Evolutionary conservation across 2,797 vertebrate genomes (phyloP), one percentile per base, ranked within the genome.

Genomic region (Vespertilio murinus): DNA sequence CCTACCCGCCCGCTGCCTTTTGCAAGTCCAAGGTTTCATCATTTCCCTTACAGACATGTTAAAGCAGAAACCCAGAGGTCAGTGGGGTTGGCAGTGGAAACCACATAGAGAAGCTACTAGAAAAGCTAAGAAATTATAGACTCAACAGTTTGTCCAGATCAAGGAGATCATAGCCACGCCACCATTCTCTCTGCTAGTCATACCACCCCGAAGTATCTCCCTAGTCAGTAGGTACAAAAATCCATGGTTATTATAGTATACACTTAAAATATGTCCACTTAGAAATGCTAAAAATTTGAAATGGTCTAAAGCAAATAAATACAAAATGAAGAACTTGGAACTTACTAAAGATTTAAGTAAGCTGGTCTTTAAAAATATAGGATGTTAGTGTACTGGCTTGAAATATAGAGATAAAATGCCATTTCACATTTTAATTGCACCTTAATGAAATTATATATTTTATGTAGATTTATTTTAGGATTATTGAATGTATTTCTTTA

Each of bases 391-490:
- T 52, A 67, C 18, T 59, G 45, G 33, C 38, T 78, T 94, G 23
- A 88, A 91, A 86, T 89, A 85, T 0, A 79, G 30, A 88, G 14
- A 64, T 84, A 71, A 33, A 6, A 7, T 94, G 42, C 38, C 70
- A 91, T 80, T 90, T 90, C 40, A 77, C 77, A 65, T 93, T 92
- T 88, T 38, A 54, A 56, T 45, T 93, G 84, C n/a, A 94, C 56
- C 45, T 86, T 91, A 94, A 83, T 94, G 90, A 93, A 94, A 84
- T 93, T 67, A 14, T 38, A 3, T 84, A 52, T 92, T 74, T 95
- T 74, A 35, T 59, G 6, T 86, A 92, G 42, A 47, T 84, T 91
- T 64, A 49, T 82, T 86, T 91, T 92, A 90, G 30, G 89, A 56
- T 14, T 86, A 16, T 40, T 91, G 83, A 94, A 67, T 90, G 56